Base-by-base conservation (phyloP, 2,113 vertebrate species). In the Syngnathus scovelli region DNA sequence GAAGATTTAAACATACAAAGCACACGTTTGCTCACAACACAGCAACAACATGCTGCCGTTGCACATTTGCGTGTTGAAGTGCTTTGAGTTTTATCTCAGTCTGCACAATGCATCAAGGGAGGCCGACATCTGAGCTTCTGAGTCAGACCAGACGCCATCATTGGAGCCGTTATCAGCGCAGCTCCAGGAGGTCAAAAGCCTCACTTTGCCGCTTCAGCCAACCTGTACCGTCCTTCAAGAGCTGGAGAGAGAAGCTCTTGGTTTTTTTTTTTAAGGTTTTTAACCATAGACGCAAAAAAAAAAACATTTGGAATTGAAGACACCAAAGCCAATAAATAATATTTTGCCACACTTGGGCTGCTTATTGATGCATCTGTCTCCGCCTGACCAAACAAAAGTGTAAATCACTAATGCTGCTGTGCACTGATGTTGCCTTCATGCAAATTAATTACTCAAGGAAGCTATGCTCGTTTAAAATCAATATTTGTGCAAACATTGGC, bases 271-370 rank as follows among this genome's bases (percentile, higher is more conserved):
- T 8, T 39, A 39, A 39, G 70, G 41, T 33, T 44, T 33, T 46
- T 56, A 46, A 83, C 81, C 68, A 69, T 39, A 37, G 59, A 55
- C 39, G 4, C 46, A n/a, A 48, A 52, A 37, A 52, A 67, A 2
- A 43, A 56, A 27, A 39, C 13, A 63, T 55, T 39, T 61, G 33
- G 23, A 48, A 69, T 41, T 69, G 7, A 9, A 74, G 52, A 27
- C 49, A 77, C 67, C 66, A 64, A 76, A 74, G 77, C 73, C 73
- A 76, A 85, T 85, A 82, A 78, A 85, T 83, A 66, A 88, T 82
- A 64, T 78, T 77, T 86, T 81, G 70, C 76, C 79, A 85, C 76
- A 51, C 64, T 85, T 74, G 78, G 75, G 70, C 68, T 73, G 77
- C 71, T 51, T 66, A 71, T 63, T 74, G 68, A 78, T 72, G 66